A percentile compares a stretch with the other conserved stretches of the same genome.
phyloP scores from a whole-genome alignment of 2,888 invertebrate species.

The Andricus quercusramuli region DNA sequence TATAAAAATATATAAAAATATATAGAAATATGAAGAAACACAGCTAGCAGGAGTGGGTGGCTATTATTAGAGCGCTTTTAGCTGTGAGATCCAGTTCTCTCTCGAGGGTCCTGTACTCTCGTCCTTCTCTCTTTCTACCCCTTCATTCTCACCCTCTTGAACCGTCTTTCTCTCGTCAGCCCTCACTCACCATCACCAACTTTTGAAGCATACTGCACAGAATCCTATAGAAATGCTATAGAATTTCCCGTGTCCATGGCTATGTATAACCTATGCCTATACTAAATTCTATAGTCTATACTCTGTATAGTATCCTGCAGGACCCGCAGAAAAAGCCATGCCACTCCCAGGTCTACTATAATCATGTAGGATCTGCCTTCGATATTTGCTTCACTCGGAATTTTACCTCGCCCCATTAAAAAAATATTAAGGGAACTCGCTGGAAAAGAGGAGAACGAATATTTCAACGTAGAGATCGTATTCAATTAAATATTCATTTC shows the following conservation, averaged over 20 bases:
- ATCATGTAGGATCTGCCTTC: slow-evolving; percentile 21
- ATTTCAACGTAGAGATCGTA: neutral
- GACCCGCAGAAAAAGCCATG: slow-evolving; percentile 47
- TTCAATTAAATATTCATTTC: neutral
- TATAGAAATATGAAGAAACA: slow-evolving; percentile 29
- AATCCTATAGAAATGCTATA: slow-evolving; percentile 48
- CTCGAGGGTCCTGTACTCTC: slow-evolving; percentile 45
- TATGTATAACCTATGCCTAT: too few relatives aligned
- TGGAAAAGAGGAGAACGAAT: neutral
- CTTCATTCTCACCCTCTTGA: slow-evolving; percentile 45
- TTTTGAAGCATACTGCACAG: slow-evolving; percentile 29
- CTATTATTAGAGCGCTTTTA: slow-evolving; percentile 58
- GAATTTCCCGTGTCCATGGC: slow-evolving; percentile 48
- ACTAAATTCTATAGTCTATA: too few relatives aligned
- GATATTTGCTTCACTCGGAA: slow-evolving; percentile 18
- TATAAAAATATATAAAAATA: slow-evolving; percentile 11
- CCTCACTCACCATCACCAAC: slow-evolving; percentile 49
- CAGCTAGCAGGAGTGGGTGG: slow-evolving; percentile 53
- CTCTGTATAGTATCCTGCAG: slow-evolving; percentile 25
- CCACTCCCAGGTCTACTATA: slow-evolving; percentile 2
- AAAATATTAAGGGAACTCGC: slow-evolving; percentile 5
- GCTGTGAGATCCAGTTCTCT: slow-evolving; percentile 48
- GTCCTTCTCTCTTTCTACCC: slow-evolving; percentile 41
- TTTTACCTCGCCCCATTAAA: slow-evolving; percentile 29
- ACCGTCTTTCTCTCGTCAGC: slow-evolving; percentile 48